phyloP scores from a whole-genome alignment of 2,797 vertebrate species.

The Miopithecus talapoin region DNA sequence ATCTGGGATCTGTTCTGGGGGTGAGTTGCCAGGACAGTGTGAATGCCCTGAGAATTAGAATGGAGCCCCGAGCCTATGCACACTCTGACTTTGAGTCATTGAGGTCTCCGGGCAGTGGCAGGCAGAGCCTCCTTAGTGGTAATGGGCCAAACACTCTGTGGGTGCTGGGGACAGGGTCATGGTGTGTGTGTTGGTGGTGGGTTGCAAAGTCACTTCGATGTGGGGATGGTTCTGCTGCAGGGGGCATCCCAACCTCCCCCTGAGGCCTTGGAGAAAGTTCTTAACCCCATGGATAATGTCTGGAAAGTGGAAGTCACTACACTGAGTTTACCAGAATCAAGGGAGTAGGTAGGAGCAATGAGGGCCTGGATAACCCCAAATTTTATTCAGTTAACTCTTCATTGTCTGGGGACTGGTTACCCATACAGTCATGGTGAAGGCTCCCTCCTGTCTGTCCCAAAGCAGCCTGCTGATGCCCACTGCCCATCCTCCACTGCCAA shows the following conservation, averaged over 20 bases:
- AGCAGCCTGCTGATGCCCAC: background rate
- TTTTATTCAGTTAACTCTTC: background rate
- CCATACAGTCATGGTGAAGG: background rate
- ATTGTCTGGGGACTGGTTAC: background rate
- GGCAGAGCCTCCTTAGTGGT: background rate
- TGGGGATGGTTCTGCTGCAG: background rate
- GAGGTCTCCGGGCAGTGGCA: background rate
- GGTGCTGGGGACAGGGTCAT: background rate
- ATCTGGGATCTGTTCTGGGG: slow-evolving; percentile 62
- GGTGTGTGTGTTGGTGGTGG: background rate
- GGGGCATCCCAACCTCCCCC: background rate
- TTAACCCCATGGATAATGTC: background rate
- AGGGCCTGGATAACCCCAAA: no score
- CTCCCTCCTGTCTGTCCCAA: fast-evolving
- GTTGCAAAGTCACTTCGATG: background rate
- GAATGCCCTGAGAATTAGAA: slow-evolving; percentile 67
- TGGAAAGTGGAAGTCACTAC: background rate
- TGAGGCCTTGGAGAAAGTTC: background rate
- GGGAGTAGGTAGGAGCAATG: background rate
- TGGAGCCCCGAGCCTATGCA: background rate
- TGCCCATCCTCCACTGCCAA: background rate
- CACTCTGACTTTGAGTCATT: background rate
- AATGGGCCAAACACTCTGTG: background rate
- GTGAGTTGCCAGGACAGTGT: slow-evolving; percentile 65
- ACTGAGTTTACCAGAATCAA: background rate